Conservation (phyloP, 2,888 invertebrate species). For the Sympetrum striolatum region DNA sequence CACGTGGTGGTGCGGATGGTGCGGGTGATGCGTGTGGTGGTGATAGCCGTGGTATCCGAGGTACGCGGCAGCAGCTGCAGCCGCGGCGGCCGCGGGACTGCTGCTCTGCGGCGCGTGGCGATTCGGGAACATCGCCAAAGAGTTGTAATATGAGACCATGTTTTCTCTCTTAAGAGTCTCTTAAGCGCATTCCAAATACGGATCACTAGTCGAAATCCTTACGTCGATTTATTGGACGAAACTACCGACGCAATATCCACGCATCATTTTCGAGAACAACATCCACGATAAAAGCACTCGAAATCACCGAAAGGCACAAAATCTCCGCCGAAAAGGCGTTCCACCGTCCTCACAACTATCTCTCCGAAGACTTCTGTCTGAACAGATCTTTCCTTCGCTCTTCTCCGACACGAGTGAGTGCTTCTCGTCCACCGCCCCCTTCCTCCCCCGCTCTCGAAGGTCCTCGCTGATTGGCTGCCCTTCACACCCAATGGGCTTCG, state of each 20-base stretch:
- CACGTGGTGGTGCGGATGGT: slow-evolving; percentile 6
- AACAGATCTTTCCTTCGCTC: not conserved
- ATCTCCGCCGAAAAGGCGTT: too few relatives aligned
- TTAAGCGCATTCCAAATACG: not conserved
- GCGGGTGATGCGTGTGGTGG: slow-evolving; percentile 27
- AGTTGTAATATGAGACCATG: slow-evolving; percentile 79
- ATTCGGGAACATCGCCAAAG: slow-evolving; percentile 67
- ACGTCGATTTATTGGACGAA: not conserved
- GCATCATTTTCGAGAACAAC: not conserved
- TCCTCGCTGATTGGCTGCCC: slow-evolving; percentile 7
- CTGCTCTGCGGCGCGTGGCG: slow-evolving; percentile 54
- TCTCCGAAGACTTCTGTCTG: not conserved
- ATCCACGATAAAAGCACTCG: not conserved
- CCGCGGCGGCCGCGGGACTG: slow-evolving; percentile 19
- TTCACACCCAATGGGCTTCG: not conserved
- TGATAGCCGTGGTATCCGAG: slow-evolving; percentile 40
- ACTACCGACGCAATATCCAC: not conserved
- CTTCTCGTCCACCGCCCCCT: not conserved
- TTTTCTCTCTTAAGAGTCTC: not conserved
- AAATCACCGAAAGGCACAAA: not conserved
- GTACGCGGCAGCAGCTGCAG: slow-evolving; percentile 28
- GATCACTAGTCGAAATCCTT: not conserved
- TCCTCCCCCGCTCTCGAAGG: not conserved
- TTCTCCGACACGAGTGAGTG: not conserved
- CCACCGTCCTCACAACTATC: not conserved